Evolutionary conservation across 2,113 vertebrate species (phyloP).

Genomic region (Etheostoma spectabile): DNA sequence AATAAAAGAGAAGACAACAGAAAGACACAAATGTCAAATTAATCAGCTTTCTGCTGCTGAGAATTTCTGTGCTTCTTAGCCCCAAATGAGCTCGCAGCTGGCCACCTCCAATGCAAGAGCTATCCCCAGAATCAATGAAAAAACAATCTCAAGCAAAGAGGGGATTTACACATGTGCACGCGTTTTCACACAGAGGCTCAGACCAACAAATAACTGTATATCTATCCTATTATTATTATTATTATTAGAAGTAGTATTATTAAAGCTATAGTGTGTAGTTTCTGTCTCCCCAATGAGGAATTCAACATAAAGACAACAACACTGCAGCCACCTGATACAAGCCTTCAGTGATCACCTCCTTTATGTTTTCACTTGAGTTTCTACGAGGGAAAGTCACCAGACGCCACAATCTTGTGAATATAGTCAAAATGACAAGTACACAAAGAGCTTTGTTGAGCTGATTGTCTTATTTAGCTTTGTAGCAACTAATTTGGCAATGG

Average conservation of each 20-base stretch:
- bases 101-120: background rate
- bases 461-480: too few relatives aligned
- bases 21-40: slow-evolving; percentile 28
- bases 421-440: too few relatives aligned
- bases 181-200: background rate
- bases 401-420: too few relatives aligned
- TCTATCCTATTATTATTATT: background rate
- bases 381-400: too few relatives aligned
- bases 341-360: too few relatives aligned
- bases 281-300: too few relatives aligned
- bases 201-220: background rate
- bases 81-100: slow-evolving; percentile 1
- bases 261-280: too few relatives aligned
- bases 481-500: too few relatives aligned
- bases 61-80: slow-evolving; percentile 31
- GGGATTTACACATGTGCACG: slow-evolving; percentile 1
- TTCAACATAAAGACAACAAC: too few relatives aligned
- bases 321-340: too few relatives aligned
- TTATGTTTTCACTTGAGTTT: too few relatives aligned
- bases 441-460: too few relatives aligned
- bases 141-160: background rate
- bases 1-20: background rate
- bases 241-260: background rate
- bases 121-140: slow-evolving; percentile 19
- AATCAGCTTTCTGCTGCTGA: slow-evolving; percentile 14